A percentile compares a stretch with the other conserved stretches of the same genome.
Conservation (phyloP, 2,888 invertebrate species). For the Cantharis rufa region DNA sequence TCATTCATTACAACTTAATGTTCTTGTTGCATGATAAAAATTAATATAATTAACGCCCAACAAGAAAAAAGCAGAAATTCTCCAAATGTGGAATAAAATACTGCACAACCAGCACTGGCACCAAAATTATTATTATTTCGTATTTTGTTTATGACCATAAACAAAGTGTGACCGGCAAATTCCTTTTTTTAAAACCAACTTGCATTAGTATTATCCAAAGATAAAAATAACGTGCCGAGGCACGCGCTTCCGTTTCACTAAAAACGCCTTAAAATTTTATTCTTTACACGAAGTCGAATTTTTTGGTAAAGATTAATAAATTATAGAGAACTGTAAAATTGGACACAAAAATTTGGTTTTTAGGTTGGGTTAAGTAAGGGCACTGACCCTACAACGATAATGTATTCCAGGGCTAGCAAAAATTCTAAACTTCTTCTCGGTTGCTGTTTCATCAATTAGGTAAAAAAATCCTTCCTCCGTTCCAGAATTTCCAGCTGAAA, state of each 20-base stretch:
- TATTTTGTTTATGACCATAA: neutral
- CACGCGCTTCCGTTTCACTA: slow-evolving; percentile 25
- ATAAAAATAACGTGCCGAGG: slow-evolving; percentile 21
- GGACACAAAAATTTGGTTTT: neutral
- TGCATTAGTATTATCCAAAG: slow-evolving; percentile 8
- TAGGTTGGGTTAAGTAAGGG: neutral
- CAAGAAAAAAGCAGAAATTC: slow-evolving; percentile 10
- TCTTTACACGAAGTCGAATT: neutral
- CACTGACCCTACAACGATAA: neutral
- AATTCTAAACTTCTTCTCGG: neutral
- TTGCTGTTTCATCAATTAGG: too few species aligned
- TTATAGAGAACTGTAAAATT: neutral
- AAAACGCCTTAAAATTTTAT: slow-evolving; percentile 3
- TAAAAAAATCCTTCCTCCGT: neutral
- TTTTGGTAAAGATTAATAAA: neutral
- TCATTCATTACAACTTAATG: slow-evolving; percentile 17
- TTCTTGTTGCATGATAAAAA: slow-evolving; percentile 23
- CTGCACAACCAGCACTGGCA: neutral
- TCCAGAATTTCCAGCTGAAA: neutral
- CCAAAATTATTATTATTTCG: slow-evolving; percentile 3
- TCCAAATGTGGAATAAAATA: slow-evolving; percentile 21
- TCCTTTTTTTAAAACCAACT: slow-evolving; percentile 7
- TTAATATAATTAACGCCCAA: slow-evolving; percentile 10
- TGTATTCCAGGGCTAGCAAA: neutral
- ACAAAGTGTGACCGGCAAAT: slow-evolving; percentile 13